Percentiles rank a stretch among this genome's conserved stretches.
These are phyloP conservation scores for Onychomys torridus DNA, from an alignment of 2,797 vertebrate species.

Conservation along the genomic window DNA sequence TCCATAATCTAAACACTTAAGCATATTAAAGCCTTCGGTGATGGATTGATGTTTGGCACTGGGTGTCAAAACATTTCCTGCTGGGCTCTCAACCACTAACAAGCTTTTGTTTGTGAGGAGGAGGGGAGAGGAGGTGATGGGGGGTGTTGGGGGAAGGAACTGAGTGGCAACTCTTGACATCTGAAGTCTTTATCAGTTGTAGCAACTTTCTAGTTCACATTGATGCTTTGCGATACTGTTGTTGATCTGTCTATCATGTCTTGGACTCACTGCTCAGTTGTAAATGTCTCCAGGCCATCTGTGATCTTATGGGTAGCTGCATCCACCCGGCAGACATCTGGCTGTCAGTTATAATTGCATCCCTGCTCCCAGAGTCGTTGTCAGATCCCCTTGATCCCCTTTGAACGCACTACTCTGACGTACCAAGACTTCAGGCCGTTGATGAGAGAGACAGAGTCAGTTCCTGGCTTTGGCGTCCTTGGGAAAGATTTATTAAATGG, in stretches of 20 bases:
- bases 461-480: conserved; percentile 85
- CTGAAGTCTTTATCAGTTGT: conserved; percentile 85
- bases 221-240: conserved; percentile 85
- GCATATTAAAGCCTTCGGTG: conserved; percentile 54
- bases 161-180: conserved; percentile 75
- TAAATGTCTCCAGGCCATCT: conserved; percentile 87
- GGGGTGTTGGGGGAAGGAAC: not conserved
- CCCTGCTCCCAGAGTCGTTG: conserved; percentile 91
- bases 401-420: conserved; percentile 87
- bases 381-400: conserved; percentile 88
- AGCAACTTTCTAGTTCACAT: conserved; percentile 51
- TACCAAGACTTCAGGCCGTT: conserved; percentile 87
- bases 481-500: conserved; percentile 89
- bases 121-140: not conserved
- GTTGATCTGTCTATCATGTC: conserved; percentile 85
- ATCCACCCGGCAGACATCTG: conserved; percentile 90
- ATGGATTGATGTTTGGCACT: conserved; percentile 78
- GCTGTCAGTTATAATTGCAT: conserved; percentile 91
- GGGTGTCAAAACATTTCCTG: conserved; percentile 79
- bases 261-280: conserved; percentile 85
- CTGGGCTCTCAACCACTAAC: conserved; percentile 70
- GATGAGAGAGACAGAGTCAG: conserved; percentile 84
- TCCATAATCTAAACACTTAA: conserved; percentile 66
- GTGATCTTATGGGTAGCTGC: conserved; percentile 87
- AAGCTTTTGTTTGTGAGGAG: conserved; percentile 75